phyloP scores from a whole-genome alignment of 2,888 invertebrate genomes.

The Diarsia brunnea region DNA sequence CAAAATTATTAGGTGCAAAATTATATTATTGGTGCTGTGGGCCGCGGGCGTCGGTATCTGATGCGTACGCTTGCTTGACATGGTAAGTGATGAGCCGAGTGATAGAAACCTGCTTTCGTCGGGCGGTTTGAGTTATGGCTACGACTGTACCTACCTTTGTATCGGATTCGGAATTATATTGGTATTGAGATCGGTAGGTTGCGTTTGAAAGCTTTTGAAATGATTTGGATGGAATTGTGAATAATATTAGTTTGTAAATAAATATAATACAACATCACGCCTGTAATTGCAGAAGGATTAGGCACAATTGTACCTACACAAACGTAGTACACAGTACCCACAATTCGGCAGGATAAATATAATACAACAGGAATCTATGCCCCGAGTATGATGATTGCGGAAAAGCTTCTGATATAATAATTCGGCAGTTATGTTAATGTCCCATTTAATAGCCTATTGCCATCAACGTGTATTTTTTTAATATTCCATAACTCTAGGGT shows the following conservation, averaged over 20 bases:
- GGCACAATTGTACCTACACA: no score
- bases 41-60: slow-evolving; percentile 79
- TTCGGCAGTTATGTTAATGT: no score
- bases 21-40: slow-evolving; percentile 78
- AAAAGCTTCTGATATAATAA: no score
- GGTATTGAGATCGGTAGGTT: slow-evolving; percentile 28
- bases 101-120: slow-evolving; percentile 77
- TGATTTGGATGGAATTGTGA: slow-evolving; percentile 5
- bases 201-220: slow-evolving; percentile 16
- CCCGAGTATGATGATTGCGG: no score
- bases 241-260: background rate
- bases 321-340: no score
- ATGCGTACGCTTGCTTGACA: slow-evolving; percentile 79
- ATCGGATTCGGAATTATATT: slow-evolving; percentile 56
- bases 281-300: no score
- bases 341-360: no score
- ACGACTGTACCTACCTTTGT: slow-evolving; percentile 73
- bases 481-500: no score
- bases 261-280: no score
- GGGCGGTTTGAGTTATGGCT: slow-evolving; percentile 74
- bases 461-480: no score
- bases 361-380: no score
- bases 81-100: slow-evolving; percentile 81
- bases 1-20: slow-evolving; percentile 88
- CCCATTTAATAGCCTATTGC: no score